phyloP scores from a whole-genome alignment of 2,113 vertebrate species.

The Alces alces region DNA sequence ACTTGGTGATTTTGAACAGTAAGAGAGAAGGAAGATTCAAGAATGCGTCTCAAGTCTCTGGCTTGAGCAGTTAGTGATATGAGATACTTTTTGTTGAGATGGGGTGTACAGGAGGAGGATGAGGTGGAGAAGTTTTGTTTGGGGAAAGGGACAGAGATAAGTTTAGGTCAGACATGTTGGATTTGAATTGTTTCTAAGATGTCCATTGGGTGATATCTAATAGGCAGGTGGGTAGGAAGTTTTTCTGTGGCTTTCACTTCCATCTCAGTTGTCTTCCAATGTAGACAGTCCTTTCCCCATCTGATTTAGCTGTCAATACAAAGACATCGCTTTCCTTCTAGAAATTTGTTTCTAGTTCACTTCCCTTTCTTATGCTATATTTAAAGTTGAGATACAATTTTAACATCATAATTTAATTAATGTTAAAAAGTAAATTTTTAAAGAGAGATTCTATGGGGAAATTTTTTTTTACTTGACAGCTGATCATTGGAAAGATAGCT shows the following conservation, averaged over 20 bases:
- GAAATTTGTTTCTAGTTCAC: background rate
- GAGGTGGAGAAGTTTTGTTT: background rate
- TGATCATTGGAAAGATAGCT: background rate
- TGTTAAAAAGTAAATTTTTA: background rate
- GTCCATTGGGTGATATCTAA: background rate
- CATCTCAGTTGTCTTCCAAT: background rate
- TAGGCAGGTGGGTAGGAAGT: background rate
- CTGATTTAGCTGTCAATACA: background rate
- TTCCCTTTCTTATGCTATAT: background rate
- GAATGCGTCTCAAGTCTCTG: background rate
- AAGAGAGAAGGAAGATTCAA: background rate
- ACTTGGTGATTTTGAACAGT: background rate
- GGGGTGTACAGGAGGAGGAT: background rate
- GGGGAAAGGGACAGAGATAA: background rate
- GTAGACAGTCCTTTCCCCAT: background rate
- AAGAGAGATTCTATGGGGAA: background rate
- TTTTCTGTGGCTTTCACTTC: background rate
- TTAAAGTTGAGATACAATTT: background rate
- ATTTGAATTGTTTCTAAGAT: background rate
- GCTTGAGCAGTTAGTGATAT: background rate
- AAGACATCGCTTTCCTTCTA: background rate
- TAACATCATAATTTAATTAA: background rate
- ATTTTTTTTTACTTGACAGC: background rate
- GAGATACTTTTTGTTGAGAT: background rate
- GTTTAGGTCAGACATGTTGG: background rate